Evolutionary conservation across 2,113 vertebrate species (phyloP).

Genomic region (Australoheros scitulus): DNA sequence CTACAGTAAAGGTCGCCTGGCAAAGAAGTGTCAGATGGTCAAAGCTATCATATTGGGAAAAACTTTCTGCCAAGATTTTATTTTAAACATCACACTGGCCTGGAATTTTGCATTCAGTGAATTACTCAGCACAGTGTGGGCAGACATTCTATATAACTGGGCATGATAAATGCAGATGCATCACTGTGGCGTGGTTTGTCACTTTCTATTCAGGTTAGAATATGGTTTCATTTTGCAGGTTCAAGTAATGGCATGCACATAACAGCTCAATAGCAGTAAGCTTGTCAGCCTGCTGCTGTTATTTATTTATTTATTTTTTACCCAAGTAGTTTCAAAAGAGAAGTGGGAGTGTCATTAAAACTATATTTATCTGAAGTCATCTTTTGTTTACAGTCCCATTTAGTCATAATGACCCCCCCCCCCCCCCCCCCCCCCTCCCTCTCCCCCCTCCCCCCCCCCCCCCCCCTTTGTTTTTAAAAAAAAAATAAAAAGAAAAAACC

Average conservation of each 20-base stretch:
- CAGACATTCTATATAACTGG: not conserved
- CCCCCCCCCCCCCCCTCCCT: too few species aligned
- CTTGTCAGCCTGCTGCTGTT: conserved; percentile 19
- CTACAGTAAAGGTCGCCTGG: not conserved
- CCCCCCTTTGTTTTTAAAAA: too few species aligned
- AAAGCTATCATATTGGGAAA: not conserved
- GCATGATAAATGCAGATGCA: not conserved
- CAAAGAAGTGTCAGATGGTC: not conserved
- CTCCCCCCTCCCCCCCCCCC: too few species aligned
- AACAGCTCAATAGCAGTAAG: not conserved
- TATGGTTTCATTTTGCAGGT: not conserved
- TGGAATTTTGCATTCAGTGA: not conserved
- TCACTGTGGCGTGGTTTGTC: conserved; percentile 2
- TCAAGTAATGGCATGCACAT: conserved; percentile 4
- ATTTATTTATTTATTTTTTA: too few species aligned
- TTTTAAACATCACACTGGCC: not conserved
- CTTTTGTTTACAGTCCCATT: conserved; percentile 39
- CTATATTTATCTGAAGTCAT: conserved; percentile 40
- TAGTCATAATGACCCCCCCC: conserved; percentile 47
- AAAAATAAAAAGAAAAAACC: too few species aligned
- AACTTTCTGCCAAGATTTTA: not conserved
- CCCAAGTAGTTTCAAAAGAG: conserved; percentile 36
- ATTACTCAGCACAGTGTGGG: not conserved
- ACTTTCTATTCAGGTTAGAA: conserved; percentile 14
- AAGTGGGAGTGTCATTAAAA: conserved; percentile 44